Conservation (phyloP, 2,797 vertebrate species). For the Dryobates pubescens region DNA sequence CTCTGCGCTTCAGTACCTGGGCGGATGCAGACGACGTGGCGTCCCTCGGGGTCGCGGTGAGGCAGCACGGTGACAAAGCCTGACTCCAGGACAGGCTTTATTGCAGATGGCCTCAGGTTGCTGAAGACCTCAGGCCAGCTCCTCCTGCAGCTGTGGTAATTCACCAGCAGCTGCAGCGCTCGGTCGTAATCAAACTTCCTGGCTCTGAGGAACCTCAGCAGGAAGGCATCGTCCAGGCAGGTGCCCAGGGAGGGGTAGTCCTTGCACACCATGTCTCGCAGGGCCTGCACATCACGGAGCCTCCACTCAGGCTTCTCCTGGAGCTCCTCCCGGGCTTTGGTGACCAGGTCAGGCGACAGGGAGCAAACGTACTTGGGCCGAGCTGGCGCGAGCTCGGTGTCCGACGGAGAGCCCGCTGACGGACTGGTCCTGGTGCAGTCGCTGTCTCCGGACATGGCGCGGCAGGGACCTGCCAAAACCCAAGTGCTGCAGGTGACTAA, state of each 20-base stretch:
- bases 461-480: slow-evolving; percentile 52
- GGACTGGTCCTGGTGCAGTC: slow-evolving; percentile 83
- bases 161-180: slow-evolving; percentile 93
- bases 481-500: not conserved
- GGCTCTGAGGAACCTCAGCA: slow-evolving; percentile 95
- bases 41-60: slow-evolving; percentile 86
- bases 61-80: slow-evolving; percentile 96
- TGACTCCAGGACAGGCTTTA: slow-evolving; percentile 91
- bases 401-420: slow-evolving; percentile 74
- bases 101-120: slow-evolving; percentile 90
- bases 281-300: slow-evolving; percentile 93
- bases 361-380: slow-evolving; percentile 89
- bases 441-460: slow-evolving; percentile 90
- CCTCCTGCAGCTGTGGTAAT: slow-evolving; percentile 91
- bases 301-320: slow-evolving; percentile 98
- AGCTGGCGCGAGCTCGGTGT: slow-evolving; percentile 79
- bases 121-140: slow-evolving; percentile 96
- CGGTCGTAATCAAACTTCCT: slow-evolving; percentile 98
- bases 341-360: slow-evolving; percentile 89
- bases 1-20: slow-evolving; percentile 82
- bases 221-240: slow-evolving; percentile 91
- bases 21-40: slow-evolving; percentile 91
- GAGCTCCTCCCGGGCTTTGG: slow-evolving; percentile 95
- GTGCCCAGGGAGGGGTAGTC: slow-evolving; percentile 92
- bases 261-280: slow-evolving; percentile 96